A percentile compares a stretch with the other conserved stretches of the same genome.
Conservation (phyloP, 2,888 invertebrate genomes). For the Phrixothrix hirtus region DNA sequence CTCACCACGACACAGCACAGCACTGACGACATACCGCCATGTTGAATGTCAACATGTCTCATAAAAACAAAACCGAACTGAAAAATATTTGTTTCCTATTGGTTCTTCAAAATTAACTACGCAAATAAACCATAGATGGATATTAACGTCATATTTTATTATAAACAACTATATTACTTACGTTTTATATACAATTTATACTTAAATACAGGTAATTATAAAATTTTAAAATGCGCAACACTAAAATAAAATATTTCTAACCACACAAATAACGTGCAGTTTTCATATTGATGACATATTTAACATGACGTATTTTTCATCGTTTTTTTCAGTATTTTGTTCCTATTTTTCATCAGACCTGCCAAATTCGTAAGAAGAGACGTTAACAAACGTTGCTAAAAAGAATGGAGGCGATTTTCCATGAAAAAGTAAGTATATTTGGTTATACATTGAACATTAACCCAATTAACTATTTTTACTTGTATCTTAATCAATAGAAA, state of each 20-base stretch:
- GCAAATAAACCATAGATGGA: too few species aligned
- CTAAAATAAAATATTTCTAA: slow-evolving; percentile 35
- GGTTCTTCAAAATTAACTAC: too few species aligned
- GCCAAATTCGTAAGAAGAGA: background rate
- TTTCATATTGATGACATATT: slow-evolving; percentile 15
- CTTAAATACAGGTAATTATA: slow-evolving; percentile 24
- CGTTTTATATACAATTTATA: slow-evolving; percentile 27
- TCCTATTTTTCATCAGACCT: slow-evolving; percentile 1
- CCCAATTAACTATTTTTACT: too few species aligned
- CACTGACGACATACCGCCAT: slow-evolving; percentile 96
- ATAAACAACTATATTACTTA: slow-evolving; percentile 11
- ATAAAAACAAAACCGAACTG: slow-evolving; percentile 49
- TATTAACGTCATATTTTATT: too few species aligned
- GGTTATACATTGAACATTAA: slow-evolving; percentile 6
- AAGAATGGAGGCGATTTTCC: slow-evolving; percentile 56
- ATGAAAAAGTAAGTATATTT: slow-evolving; percentile 52
- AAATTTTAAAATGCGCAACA: slow-evolving; percentile 32
- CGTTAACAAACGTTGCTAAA: background rate
- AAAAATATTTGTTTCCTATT: slow-evolving; percentile 25
- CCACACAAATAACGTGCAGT: slow-evolving; percentile 38
- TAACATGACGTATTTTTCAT: slow-evolving; percentile 28
- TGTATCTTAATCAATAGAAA: slow-evolving; percentile 7
- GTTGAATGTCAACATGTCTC: slow-evolving; percentile 77
- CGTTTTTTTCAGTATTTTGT: slow-evolving; percentile 10
- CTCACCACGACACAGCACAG: slow-evolving; percentile 96